A percentile compares a stretch with the other conserved stretches of the same genome.
Conservation (phyloP, 2,797 vertebrate species). For the Periophthalmus magnuspinnatus region DNA sequence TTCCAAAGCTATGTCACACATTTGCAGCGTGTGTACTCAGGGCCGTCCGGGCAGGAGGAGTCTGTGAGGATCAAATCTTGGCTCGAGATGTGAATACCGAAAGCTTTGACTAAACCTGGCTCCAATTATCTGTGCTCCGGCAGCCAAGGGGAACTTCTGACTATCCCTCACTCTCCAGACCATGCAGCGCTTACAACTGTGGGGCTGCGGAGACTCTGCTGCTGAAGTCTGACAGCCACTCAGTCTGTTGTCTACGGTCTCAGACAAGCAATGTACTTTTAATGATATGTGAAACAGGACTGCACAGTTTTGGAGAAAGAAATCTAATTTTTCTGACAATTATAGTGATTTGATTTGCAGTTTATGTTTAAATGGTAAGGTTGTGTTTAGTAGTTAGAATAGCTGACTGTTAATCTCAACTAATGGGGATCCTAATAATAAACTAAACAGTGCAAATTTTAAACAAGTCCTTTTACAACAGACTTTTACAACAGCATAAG, state of each 20-base stretch:
- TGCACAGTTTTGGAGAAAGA: too few relatives aligned
- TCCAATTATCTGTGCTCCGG: conserved; percentile 75
- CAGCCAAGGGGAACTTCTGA: conserved; percentile 71
- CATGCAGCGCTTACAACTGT: conserved; percentile 35
- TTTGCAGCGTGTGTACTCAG: conserved; percentile 28
- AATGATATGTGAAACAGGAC: too few relatives aligned
- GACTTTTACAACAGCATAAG: too few relatives aligned
- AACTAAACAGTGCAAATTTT: too few relatives aligned
- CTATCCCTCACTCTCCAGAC: conserved; percentile 47
- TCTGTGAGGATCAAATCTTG: conserved; percentile 65
- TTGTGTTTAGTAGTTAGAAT: too few relatives aligned
- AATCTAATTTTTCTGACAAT: too few relatives aligned
- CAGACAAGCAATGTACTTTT: not conserved
- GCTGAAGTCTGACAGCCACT: not conserved
- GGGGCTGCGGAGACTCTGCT: conserved; percentile 11
- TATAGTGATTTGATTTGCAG: too few relatives aligned
- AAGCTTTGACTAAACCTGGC: conserved; percentile 67
- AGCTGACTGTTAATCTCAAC: too few relatives aligned
- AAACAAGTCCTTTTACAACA: too few relatives aligned
- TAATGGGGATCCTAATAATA: too few relatives aligned
- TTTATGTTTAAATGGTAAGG: too few relatives aligned
- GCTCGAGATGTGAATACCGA: conserved; percentile 64
- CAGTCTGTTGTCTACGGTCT: not conserved
- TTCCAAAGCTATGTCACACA: conserved; percentile 33
- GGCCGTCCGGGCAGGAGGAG: conserved; percentile 41